These are phyloP conservation scores for Notodonta ziczac DNA, from an alignment of 2,888 invertebrate genomes.

Conservation along the genomic window DNA sequence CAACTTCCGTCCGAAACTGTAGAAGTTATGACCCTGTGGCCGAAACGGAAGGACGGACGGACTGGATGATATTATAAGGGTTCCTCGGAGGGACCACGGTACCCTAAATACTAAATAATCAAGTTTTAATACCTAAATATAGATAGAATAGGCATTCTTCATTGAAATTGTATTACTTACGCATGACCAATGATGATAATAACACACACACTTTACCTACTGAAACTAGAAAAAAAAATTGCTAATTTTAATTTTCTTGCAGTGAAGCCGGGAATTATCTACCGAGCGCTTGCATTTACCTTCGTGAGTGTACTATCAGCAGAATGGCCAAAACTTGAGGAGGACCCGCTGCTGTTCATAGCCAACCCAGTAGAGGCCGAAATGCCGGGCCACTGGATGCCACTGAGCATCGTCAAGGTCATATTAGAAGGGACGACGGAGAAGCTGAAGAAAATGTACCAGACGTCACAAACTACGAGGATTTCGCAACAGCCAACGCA, in stretches of 20 bases:
- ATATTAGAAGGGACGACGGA: constrained; percentile 40
- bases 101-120: no score
- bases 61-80: no score
- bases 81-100: no score
- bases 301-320: constrained; percentile 5
- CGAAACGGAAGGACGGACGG: no score
- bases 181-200: no score
- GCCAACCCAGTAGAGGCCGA: constrained; percentile 64
- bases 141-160: no score
- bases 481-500: constrained; percentile 1
- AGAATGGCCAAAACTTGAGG: constrained; percentile 33
- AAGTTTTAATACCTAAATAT: no score
- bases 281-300: constrained; percentile 16
- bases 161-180: no score
- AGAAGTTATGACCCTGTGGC: no score
- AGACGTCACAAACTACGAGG: background rate
- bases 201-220: no score
- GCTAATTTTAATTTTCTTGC: constrained; percentile 17
- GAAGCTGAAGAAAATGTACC: background rate
- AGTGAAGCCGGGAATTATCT: constrained; percentile 36
- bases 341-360: constrained; percentile 48
- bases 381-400: constrained; percentile 69
- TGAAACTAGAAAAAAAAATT: no score
- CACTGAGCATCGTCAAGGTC: constrained; percentile 57
- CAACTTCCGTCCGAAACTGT: no score